Evolutionary conservation across 1,140 invertebrate species (phyloP).

Genomic region (Liolophura sinensis): DNA sequence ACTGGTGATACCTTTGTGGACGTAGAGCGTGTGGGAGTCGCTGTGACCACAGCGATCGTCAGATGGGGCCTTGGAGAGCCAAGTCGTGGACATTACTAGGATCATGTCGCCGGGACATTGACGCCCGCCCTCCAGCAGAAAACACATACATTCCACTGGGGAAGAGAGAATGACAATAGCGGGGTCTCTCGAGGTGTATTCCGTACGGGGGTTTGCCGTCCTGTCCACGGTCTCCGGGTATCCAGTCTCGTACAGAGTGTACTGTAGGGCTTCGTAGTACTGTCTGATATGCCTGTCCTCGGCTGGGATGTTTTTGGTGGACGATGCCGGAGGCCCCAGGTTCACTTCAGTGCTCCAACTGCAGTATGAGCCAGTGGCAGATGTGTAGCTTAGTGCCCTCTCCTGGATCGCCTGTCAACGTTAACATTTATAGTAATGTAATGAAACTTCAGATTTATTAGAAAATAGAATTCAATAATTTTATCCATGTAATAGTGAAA

Average conservation of each 20-base stretch:
- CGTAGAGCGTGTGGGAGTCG: constrained; percentile 15
- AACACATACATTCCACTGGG: constrained; percentile 25
- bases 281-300: not conserved
- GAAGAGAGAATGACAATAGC: constrained; percentile 25
- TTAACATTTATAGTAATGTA: no score
- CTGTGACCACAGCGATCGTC: constrained; percentile 5
- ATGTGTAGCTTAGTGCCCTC: no score
- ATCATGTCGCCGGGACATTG: constrained; percentile 27
- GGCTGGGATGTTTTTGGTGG: constrained; percentile 2
- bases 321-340: constrained; percentile 4
- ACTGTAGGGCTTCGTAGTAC: constrained; percentile 16
- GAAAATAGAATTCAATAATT: no score
- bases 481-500: no score
- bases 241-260: constrained; percentile 19
- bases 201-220: constrained; percentile 1
- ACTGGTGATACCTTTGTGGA: constrained; percentile 27
- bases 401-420: no score
- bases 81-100: constrained; percentile 22
- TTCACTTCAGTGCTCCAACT: constrained; percentile 16
- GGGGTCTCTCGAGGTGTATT: not conserved
- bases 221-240: constrained; percentile 18
- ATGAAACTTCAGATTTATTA: no score
- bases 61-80: constrained; percentile 10
- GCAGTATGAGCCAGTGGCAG: no score
- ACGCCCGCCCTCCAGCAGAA: constrained; percentile 23